phyloP scores from a whole-genome alignment of 2,888 invertebrate genomes.

The Ichneumon xanthorius region DNA sequence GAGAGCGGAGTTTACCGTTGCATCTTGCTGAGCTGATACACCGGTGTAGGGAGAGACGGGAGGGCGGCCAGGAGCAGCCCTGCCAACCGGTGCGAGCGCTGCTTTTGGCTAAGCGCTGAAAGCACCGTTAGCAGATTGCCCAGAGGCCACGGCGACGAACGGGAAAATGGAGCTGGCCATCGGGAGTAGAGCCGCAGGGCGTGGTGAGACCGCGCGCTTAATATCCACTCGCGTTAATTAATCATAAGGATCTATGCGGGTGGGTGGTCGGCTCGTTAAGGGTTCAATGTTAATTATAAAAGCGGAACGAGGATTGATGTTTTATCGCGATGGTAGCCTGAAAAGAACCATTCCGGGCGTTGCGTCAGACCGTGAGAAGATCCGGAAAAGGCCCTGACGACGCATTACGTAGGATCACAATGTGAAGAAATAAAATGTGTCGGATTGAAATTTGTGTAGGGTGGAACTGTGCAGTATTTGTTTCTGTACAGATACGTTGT shows the following conservation, averaged over 20 bases:
- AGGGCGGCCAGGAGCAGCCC: conserved; percentile 5
- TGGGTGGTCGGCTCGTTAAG: conserved; percentile 44
- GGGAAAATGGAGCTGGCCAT: conserved; percentile 18
- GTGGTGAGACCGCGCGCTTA: conserved; percentile 36
- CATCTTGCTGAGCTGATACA: conserved; percentile 18
- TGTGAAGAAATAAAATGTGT: too few species aligned
- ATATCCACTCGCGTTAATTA: conserved; percentile 64
- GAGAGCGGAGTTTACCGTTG: conserved; percentile 4
- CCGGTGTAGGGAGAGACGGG: neutral
- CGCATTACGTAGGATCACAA: too few species aligned
- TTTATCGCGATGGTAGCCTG: neutral
- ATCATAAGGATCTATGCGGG: conserved; percentile 52
- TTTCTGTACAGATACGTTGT: too few species aligned
- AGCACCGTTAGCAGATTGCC: conserved; percentile 63
- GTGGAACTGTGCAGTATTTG: too few species aligned
- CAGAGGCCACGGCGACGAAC: conserved; percentile 21
- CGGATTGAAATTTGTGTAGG: too few species aligned
- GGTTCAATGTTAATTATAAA: conserved; percentile 41
- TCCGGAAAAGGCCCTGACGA: neutral
- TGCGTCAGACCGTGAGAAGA: neutral
- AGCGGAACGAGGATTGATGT: neutral
- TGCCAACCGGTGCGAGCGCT: conserved; percentile 40
- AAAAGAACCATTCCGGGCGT: neutral
- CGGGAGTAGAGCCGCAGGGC: conserved; percentile 8
- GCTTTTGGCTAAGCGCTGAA: conserved; percentile 56